Evolutionary conservation across 2,113 vertebrate genomes (phyloP).

Genomic region (Heliornis fulica): DNA sequence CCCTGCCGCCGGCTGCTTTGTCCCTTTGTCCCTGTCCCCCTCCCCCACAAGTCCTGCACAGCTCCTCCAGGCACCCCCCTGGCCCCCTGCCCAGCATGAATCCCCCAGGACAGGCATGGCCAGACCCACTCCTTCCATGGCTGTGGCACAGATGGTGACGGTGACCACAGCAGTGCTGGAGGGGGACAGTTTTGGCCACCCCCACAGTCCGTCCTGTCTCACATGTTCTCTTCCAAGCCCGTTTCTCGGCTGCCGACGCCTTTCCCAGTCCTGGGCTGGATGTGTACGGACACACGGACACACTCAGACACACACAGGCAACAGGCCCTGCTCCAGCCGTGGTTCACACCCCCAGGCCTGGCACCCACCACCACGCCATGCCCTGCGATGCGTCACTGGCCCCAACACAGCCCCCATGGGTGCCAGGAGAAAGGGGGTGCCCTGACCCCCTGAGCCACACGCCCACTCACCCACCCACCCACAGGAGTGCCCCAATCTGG

Average conservation of each 20-base stretch:
- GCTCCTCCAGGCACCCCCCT: neutral
- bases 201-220: neutral
- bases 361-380: neutral
- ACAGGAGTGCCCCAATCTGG: fast-evolving
- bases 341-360: fast-evolving
- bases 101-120: fast-evolving
- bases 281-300: neutral
- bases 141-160: neutral
- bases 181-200: neutral
- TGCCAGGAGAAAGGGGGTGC: neutral
- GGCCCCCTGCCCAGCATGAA: neutral
- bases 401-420: neutral
- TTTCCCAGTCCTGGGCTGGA: too few relatives aligned
- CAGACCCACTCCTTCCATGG: fast-evolving
- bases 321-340: neutral
- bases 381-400: too few relatives aligned
- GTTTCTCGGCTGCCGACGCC: conserved; percentile 5
- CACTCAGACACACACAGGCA: neutral
- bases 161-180: neutral
- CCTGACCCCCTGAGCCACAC: neutral
- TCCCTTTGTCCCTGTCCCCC: neutral
- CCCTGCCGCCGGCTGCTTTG: neutral
- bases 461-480: fast-evolving
- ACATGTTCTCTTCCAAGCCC: neutral
- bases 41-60: fast-evolving